Conservation (phyloP, 2,888 invertebrate species). For the Cryptosula pallasiana region DNA sequence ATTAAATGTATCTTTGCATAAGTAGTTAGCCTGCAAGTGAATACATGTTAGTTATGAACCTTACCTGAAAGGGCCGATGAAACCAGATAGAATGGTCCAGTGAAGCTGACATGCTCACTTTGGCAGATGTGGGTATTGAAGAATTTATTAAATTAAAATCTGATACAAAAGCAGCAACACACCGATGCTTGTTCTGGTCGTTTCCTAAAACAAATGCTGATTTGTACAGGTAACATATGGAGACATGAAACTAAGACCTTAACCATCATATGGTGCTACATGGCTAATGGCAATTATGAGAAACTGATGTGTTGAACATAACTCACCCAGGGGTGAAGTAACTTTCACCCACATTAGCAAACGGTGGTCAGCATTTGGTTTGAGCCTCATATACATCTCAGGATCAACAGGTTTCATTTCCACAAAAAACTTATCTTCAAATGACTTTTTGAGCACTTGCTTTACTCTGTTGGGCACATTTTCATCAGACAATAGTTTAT, state of each 20-base stretch:
- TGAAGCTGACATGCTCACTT: slow-evolving; percentile 43
- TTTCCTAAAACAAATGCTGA: slow-evolving; percentile 37
- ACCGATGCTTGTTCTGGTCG: slow-evolving; percentile 50
- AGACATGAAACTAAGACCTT: neutral
- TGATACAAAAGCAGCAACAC: slow-evolving; percentile 53
- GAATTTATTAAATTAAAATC: slow-evolving; percentile 47
- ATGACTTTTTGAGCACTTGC: neutral
- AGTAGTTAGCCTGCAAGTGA: no score
- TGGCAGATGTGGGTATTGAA: slow-evolving; percentile 28
- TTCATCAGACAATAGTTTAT: neutral
- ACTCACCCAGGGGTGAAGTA: slow-evolving; percentile 40
- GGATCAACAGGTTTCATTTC: slow-evolving; percentile 35
- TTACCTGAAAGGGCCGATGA: slow-evolving; percentile 39
- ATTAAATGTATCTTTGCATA: no score
- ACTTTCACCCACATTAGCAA: slow-evolving; percentile 41
- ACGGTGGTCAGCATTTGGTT: neutral
- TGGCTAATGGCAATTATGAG: no score
- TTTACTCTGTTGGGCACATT: neutral
- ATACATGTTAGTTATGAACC: neutral
- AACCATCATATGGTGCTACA: neutral
- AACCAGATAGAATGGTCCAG: slow-evolving; percentile 56
- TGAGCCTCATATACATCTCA: slow-evolving; percentile 19
- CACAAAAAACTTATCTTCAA: neutral
- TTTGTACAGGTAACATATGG: neutral
- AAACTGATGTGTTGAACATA: neutral